Evolutionary conservation across 2,113 vertebrate genomes (phyloP).

Genomic region (Pongo abelii): DNA sequence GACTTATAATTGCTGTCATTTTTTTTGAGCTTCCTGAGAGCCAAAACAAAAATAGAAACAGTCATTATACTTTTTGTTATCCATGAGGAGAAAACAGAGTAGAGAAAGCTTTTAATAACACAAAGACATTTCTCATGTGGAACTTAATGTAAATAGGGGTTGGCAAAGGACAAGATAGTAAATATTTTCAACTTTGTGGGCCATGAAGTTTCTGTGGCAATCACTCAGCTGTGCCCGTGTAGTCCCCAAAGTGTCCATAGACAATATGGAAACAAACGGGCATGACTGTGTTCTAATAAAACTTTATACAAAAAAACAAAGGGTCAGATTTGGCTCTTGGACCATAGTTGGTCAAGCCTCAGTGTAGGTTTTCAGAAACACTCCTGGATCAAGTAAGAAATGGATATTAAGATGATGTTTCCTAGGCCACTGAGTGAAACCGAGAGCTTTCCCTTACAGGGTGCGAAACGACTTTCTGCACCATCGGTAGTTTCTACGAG

Average conservation of each 20-base stretch:
- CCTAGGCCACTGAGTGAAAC: neutral
- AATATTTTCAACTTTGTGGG: neutral
- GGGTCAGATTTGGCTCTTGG: neutral
- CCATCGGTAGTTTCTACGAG: neutral
- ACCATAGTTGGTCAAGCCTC: neutral
- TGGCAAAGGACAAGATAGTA: neutral
- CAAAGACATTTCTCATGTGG: neutral
- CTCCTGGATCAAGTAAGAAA: neutral
- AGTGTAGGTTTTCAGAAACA: neutral
- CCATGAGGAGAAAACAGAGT: neutral
- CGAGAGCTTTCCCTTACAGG: neutral
- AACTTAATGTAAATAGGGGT: neutral
- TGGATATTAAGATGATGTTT: neutral
- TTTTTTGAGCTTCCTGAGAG: neutral
- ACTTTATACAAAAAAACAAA: neutral
- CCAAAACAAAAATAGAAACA: neutral
- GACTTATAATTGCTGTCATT: neutral
- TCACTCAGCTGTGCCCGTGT: neutral
- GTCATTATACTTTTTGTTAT: neutral
- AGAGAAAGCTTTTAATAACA: neutral
- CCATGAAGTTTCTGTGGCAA: neutral
- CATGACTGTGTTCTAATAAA: neutral
- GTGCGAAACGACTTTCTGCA: neutral
- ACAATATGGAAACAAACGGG: neutral
- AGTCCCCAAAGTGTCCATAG: neutral